Evolutionary conservation across 2,113 vertebrate genomes (phyloP), one percentile per base, ranked within the genome.

Genomic region (Phyllostomus hastatus): DNA sequence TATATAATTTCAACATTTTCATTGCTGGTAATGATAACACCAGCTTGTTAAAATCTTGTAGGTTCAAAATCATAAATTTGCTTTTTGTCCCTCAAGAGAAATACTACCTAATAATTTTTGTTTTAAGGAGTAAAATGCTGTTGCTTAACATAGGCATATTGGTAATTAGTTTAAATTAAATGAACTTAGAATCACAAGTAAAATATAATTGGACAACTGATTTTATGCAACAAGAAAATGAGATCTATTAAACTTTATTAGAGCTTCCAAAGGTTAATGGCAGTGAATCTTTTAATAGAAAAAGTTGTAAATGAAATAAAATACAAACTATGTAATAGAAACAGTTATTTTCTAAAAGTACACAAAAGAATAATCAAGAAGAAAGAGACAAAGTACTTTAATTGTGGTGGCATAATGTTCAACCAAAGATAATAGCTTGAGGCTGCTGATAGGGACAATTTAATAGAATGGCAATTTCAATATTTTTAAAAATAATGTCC

Each of bases 401-500:
- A 99, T 98, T 97, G 97, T 91, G 94, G 96, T 88, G 46, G 97
- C 97, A 98, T 98, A 98, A 98, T 98, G 97, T 97, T 97, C 98
- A 98, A 98, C 92, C 95, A 94, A 98, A 96, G 95, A 98, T 98
- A 98, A 98, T 98, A 97, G 97, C 98, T 98, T 85, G 54, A 98
- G 96, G 96, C 97, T 98, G 97, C 97, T 98, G 98, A 95, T 98
- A 98, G 98, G 98, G 98, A 98, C 98, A 98, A 97, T 98, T 98
- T 98, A 98, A 98, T 98, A 98, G 98, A 98, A 98, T 97, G 96
- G 98, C 97, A 98, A 98, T 98, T 98, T 98, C 98, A 98, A 97
- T 98, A 98, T 98, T 98, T 98, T 98, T 84, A 96, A 98, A 98
- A 98, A 98, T 98, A 98, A 99, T 98, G 98, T 98, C 98, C 97